phyloP scores from a whole-genome alignment of 2,797 vertebrate species.

The Loris lydekkerianus region DNA sequence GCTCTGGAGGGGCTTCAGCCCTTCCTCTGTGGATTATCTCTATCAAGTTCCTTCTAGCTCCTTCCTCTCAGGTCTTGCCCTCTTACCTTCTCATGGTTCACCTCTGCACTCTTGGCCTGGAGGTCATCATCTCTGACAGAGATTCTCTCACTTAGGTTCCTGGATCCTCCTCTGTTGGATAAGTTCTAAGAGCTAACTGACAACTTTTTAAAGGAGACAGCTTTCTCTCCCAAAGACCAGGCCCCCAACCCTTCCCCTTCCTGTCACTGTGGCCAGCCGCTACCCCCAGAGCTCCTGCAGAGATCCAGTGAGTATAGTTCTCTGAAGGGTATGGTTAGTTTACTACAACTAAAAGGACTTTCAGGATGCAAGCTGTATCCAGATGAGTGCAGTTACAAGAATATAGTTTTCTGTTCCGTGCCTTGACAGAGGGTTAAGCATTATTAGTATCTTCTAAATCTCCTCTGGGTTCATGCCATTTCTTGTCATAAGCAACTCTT shows the following conservation, averaged over 20 bases:
- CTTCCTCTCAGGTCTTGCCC: background rate
- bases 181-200: background rate
- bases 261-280: background rate
- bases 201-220: background rate
- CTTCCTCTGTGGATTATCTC: background rate
- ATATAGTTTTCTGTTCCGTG: background rate
- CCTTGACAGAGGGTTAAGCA: background rate
- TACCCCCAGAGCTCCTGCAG: background rate
- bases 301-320: background rate
- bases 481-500: background rate
- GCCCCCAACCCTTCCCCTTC: background rate
- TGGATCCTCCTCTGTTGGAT: background rate
- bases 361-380: background rate
- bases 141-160: background rate
- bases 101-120: background rate
- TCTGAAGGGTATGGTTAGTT: background rate
- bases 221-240: background rate
- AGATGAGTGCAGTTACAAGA: background rate
- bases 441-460: background rate
- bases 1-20: background rate
- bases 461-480: background rate
- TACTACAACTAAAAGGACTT: background rate
- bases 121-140: too few relatives aligned
- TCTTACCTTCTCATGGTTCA: background rate
- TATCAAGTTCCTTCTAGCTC: background rate